Base-by-base conservation (phyloP, 2,113 vertebrate species). In the Paramisgurnus dabryanus region DNA sequence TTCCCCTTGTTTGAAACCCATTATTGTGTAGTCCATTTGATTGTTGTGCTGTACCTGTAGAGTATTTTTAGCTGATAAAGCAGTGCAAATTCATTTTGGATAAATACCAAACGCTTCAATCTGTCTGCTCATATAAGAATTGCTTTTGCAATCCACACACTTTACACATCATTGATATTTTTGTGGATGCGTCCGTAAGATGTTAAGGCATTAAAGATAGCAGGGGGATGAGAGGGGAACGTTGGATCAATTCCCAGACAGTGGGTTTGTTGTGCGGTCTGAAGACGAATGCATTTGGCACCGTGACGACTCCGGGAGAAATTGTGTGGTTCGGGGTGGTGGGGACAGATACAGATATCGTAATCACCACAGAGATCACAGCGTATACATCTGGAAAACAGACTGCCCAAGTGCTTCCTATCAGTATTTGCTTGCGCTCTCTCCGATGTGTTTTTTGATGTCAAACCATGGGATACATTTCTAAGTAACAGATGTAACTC, bases 251-350 rank as follows among this genome's bases (percentile, higher is more conserved):
- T 34, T 83, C 72, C 77, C 78, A 70, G 57, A 77, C 13, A 6
- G 27, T 11, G 61, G 60, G 58, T 53, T 80, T 80, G 78, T 66
- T 80, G 67, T 58, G 78, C 66, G 6, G 73, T 55, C 64, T 40
- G 39, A 75, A 81, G 67, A 80, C 66, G 61, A 67, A 80, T 57
- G 67, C 40, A 6, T 47, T 77, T 80, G 78, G 78, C 79, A 73
- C 6, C 3, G 34, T 39, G 67, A 67, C 10, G 63, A 55, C 60
- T 77, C 63, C 5, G 17, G 47, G 74, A 66, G 74, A 63, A 66
- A 77, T 41, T 65, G 47, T 77, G 12, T 66, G 43, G 27, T 63
- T 13, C 45, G 5, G 41, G 43, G 58, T 22, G 60, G 67, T 34
- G 12, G 53, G 55, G 67, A 66, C 18, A 49, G 78, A 76, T 68